Conservation (phyloP, 2,888 invertebrate genomes). For the Cantharis lateralis region DNA sequence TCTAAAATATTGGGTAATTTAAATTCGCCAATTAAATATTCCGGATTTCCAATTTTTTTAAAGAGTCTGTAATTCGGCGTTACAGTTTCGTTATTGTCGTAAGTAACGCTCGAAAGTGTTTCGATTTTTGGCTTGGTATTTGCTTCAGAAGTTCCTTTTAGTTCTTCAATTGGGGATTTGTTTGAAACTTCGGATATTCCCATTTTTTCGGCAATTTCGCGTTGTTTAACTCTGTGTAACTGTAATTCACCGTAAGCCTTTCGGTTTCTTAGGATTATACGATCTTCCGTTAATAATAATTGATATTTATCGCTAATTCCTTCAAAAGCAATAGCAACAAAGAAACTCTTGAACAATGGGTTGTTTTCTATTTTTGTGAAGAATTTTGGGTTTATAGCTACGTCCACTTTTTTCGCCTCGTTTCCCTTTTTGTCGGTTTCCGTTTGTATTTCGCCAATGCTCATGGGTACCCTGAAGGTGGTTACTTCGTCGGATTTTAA, state of each 20-base stretch:
- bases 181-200: slow-evolving; percentile 21
- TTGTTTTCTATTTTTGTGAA: slow-evolving; percentile 74
- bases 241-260: slow-evolving; percentile 76
- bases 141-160: slow-evolving; percentile 47
- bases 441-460: slow-evolving; percentile 79
- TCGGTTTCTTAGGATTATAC: slow-evolving; percentile 72
- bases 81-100: slow-evolving; percentile 43
- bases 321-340: slow-evolving; percentile 79
- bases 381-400: slow-evolving; percentile 80
- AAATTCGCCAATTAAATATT: slow-evolving; percentile 66
- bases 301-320: slow-evolving; percentile 80
- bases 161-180: slow-evolving; percentile 66
- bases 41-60: slow-evolving; percentile 61
- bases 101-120: slow-evolving; percentile 42
- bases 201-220: slow-evolving; percentile 62
- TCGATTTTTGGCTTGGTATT: slow-evolving; percentile 46
- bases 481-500: slow-evolving; percentile 65
- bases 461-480: slow-evolving; percentile 85
- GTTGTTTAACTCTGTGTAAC: slow-evolving; percentile 74
- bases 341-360: slow-evolving; percentile 76
- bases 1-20: slow-evolving; percentile 64
- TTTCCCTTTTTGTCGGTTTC: slow-evolving; percentile 77
- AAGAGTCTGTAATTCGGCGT: slow-evolving; percentile 65
- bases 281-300: slow-evolving; percentile 68
- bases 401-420: slow-evolving; percentile 78